A percentile compares a stretch with the other conserved stretches of the same genome.
phyloP scores from a whole-genome alignment of 2,888 invertebrate species.

The Agrochola macilenta region DNA sequence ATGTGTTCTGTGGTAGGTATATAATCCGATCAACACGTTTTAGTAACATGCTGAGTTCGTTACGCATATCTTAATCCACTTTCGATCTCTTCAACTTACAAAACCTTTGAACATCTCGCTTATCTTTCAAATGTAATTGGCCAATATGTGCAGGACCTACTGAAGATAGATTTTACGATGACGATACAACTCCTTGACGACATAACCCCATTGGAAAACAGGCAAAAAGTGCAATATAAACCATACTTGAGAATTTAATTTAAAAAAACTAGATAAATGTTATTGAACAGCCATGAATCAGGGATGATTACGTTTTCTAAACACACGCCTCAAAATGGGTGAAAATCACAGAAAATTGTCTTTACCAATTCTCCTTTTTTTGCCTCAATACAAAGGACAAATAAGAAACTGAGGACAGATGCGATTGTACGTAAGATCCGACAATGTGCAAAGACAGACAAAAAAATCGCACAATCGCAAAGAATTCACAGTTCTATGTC shows the following conservation, averaged over 20 bases:
- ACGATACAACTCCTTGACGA: background rate
- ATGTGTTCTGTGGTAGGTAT: background rate
- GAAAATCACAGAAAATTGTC: slow-evolving; percentile 63
- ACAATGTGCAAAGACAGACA: slow-evolving; percentile 67
- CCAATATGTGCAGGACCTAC: background rate
- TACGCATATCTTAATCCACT: background rate
- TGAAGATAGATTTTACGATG: slow-evolving; percentile 1
- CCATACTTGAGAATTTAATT: slow-evolving; percentile 24
- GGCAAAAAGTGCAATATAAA: slow-evolving; percentile 9
- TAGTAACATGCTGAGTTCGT: background rate
- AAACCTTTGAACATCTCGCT: background rate
- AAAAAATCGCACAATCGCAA: slow-evolving; percentile 72
- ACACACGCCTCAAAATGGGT: slow-evolving; percentile 43
- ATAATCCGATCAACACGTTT: background rate
- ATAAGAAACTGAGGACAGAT: slow-evolving; percentile 74
- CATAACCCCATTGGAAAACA: background rate
- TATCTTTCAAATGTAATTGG: background rate
- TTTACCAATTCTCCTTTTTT: slow-evolving; percentile 50
- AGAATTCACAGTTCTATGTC: slow-evolving; percentile 79
- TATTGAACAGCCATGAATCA: slow-evolving; percentile 54
- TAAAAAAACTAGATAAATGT: background rate
- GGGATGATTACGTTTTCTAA: slow-evolving; percentile 46
- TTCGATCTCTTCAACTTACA: background rate
- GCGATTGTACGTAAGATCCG: slow-evolving; percentile 62
- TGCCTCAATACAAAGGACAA: slow-evolving; percentile 56